phyloP scores from a whole-genome alignment of 1,140 invertebrate species.

The Neodiprion virginianus region DNA sequence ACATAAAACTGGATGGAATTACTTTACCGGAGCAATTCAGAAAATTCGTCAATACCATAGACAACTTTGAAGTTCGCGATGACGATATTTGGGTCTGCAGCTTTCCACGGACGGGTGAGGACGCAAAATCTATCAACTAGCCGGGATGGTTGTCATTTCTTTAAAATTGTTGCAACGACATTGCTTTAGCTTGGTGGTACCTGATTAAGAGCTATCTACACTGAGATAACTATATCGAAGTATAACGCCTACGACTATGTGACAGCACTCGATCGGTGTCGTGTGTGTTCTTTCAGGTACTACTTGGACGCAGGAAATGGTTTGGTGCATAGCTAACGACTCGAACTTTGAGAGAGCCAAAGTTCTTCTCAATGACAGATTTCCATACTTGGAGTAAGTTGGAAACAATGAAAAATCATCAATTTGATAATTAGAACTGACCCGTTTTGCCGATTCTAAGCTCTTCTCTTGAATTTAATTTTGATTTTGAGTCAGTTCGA shows the following conservation, averaged over 20 bases:
- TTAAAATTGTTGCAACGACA: too few relatives aligned
- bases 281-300: constrained; percentile 48
- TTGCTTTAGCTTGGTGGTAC: too few relatives aligned
- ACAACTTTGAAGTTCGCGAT: constrained; percentile 57
- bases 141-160: too few relatives aligned
- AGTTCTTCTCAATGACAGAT: constrained; percentile 50
- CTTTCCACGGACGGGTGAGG: constrained; percentile 44
- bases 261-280: too few relatives aligned
- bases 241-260: too few relatives aligned
- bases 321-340: constrained; percentile 62
- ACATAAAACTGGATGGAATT: constrained; percentile 35
- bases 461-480: constrained; percentile 10
- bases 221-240: too few relatives aligned
- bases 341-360: constrained; percentile 57
- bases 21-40: constrained; percentile 45
- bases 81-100: constrained; percentile 65
- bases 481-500: too few relatives aligned
- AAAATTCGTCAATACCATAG: constrained; percentile 46
- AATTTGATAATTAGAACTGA: not conserved
- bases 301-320: constrained; percentile 65
- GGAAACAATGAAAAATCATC: too few relatives aligned
- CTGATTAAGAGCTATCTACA: too few relatives aligned
- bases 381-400: constrained; percentile 60
- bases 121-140: too few relatives aligned
- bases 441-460: not conserved